Percentiles rank a stretch among this genome's conserved stretches.
phyloP scores from a whole-genome alignment of 2,113 vertebrate genomes.

The Neogale vison region DNA sequence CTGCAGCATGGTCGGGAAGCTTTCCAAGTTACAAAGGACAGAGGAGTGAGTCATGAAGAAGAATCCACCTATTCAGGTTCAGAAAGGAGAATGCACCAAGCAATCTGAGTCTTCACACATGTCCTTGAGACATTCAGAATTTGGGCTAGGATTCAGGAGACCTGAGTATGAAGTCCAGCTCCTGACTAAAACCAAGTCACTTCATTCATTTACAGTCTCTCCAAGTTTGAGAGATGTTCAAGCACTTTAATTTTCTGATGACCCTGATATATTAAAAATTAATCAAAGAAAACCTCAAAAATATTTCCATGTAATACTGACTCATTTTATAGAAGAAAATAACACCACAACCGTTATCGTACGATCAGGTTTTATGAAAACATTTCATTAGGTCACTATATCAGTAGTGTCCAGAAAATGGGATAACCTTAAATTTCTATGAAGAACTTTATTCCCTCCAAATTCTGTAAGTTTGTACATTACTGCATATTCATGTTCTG shows the following conservation, averaged over 20 bases:
- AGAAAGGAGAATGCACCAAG: background rate
- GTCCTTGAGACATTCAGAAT: fast-evolving
- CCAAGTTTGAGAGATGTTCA: background rate
- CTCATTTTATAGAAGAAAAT: background rate
- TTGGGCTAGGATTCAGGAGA: background rate
- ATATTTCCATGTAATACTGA: background rate
- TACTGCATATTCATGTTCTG: background rate
- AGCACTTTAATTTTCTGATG: background rate
- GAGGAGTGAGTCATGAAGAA: background rate
- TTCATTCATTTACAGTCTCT: background rate
- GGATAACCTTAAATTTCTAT: background rate
- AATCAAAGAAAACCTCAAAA: background rate
- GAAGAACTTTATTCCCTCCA: background rate
- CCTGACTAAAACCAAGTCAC: background rate
- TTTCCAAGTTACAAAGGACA: background rate
- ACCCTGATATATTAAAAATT: background rate
- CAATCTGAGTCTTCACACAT: fast-evolving
- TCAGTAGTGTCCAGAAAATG: background rate
- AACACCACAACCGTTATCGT: background rate
- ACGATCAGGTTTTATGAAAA: background rate
- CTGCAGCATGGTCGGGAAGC: background rate
- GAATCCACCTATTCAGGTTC: background rate
- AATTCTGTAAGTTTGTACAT: background rate
- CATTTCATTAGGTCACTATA: background rate
- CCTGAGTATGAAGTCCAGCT: fast-evolving